Evolutionary conservation across 2,113 vertebrate species (phyloP).

Genomic region (Bujurquina vittata): DNA sequence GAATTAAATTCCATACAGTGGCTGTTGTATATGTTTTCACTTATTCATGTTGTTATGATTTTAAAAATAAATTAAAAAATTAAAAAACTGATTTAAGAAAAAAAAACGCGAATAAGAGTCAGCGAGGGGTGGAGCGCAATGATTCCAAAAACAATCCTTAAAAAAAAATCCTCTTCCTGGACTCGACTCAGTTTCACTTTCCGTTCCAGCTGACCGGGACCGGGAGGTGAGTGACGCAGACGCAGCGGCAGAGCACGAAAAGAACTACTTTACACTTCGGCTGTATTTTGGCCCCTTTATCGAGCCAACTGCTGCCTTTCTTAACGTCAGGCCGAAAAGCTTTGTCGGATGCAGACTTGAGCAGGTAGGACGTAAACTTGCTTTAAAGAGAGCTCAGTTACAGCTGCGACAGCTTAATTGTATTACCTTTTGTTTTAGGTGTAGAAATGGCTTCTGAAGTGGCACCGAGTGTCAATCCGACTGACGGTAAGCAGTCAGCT

Average conservation of each 20-base stretch:
- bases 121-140: not conserved
- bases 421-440: constrained; percentile 29
- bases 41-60: not conserved
- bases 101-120: rapidly evolving
- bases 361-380: not conserved
- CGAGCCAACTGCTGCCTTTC: not conserved
- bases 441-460: constrained; percentile 45
- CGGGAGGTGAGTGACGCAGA: not conserved
- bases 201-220: not conserved
- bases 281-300: not conserved
- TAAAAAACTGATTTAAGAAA: not conserved
- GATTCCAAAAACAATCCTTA: not conserved
- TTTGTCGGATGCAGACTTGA: not conserved
- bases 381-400: not conserved
- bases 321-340: not conserved
- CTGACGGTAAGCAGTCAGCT: constrained; percentile 51
- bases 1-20: not conserved
- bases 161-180: constrained; percentile 44
- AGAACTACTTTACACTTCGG: not conserved
- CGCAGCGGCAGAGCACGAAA: rapidly evolving
- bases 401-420: not conserved
- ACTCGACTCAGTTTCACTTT: constrained; percentile 59
- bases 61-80: not conserved
- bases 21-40: not conserved
- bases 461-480: not conserved